Conservation (phyloP, 2,797 vertebrate genomes). For the Spatula clypeata region DNA sequence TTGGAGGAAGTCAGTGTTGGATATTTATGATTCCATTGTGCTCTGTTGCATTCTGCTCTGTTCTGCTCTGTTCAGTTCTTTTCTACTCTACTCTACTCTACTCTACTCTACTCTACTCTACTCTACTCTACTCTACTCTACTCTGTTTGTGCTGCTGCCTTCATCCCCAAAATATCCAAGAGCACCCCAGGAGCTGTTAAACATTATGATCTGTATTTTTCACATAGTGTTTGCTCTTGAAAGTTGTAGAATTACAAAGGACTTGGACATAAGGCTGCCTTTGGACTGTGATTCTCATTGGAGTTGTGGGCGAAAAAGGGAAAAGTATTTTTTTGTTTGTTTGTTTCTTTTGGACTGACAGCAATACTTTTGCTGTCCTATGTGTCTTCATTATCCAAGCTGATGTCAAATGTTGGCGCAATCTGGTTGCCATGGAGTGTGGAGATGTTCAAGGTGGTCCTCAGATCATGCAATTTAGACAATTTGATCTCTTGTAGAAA, state of each 20-base stretch:
- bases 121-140: background rate
- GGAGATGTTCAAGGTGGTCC: background rate
- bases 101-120: background rate
- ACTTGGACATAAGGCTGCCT: background rate
- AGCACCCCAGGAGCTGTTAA: background rate
- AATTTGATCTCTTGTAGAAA: background rate
- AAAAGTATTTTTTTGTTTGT: background rate
- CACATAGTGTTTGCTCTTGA: background rate
- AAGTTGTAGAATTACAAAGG: background rate
- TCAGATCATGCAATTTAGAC: background rate
- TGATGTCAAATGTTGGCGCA: background rate
- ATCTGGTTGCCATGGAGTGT: fast-evolving
- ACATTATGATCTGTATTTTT: background rate
- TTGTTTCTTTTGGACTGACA: background rate
- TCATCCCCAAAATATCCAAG: background rate
- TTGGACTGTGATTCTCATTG: background rate
- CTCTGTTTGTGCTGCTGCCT: background rate
- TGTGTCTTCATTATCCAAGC: background rate
- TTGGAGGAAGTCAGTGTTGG: background rate
- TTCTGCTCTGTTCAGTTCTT: background rate
- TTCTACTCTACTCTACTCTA: background rate
- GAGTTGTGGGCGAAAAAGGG: background rate
- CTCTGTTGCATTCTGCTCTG: background rate
- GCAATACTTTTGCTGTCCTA: background rate
- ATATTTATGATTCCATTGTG: background rate